A percentile compares a stretch with the other conserved stretches of the same genome.
Evolutionary conservation across 2,888 invertebrate species (phyloP).

Genomic region (Eupithecia subumbrata): DNA sequence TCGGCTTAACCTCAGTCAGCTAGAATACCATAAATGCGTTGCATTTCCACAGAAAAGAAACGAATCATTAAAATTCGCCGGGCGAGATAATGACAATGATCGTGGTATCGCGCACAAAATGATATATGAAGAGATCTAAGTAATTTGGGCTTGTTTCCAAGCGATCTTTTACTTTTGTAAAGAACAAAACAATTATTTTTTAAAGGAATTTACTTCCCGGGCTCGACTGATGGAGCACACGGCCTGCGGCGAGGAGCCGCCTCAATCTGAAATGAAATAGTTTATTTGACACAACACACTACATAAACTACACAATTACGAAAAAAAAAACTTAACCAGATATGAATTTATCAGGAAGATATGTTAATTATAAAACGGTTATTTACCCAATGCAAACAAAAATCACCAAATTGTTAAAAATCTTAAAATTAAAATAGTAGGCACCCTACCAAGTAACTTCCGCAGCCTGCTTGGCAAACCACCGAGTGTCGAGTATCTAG

Average conservation of each 20-base stretch:
- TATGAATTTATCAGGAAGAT: too few relatives aligned
- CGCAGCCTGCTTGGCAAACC: too few relatives aligned
- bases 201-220: background rate
- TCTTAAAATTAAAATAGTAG: too few relatives aligned
- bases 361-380: too few relatives aligned
- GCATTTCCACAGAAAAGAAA: conserved; percentile 44
- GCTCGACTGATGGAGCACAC: background rate
- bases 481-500: too few relatives aligned
- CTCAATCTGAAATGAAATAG: too few relatives aligned
- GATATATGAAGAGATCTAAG: conserved; percentile 35
- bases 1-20: conserved; percentile 12
- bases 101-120: conserved; percentile 38
- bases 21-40: conserved; percentile 37
- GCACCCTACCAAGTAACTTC: too few relatives aligned
- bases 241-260: background rate
- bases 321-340: too few relatives aligned
- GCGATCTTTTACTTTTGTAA: background rate
- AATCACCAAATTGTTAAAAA: too few relatives aligned
- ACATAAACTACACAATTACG: too few relatives aligned
- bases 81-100: conserved; percentile 49
- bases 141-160: conserved; percentile 26
- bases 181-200: background rate
- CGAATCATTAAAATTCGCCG: conserved; percentile 48
- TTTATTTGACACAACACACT: too few relatives aligned
- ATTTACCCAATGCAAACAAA: too few relatives aligned